Conservation (phyloP, 2,113 vertebrate species). For the Pluvialis apricaria region DNA sequence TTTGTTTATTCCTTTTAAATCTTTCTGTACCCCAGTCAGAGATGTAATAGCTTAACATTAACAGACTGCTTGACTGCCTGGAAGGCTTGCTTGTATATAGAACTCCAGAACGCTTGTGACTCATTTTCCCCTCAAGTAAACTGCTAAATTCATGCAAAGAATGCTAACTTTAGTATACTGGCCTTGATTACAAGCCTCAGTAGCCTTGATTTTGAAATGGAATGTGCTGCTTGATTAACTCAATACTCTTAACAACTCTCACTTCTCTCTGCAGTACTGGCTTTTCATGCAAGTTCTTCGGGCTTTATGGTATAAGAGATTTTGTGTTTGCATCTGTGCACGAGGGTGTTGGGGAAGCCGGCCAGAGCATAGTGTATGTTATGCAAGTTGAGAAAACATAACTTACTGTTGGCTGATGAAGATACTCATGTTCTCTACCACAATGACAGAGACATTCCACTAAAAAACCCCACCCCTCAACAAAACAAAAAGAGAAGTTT, state of each 20-base stretch:
- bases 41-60: not conserved
- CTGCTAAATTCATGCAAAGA: not conserved
- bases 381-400: not conserved
- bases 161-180: constrained; percentile 15
- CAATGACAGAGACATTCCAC: not conserved
- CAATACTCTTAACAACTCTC: constrained; percentile 11
- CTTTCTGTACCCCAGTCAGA: not conserved
- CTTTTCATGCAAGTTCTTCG: not conserved
- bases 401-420: not conserved
- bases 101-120: not conserved
- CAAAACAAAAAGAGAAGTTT: not conserved
- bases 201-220: constrained; percentile 9
- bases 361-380: not conserved
- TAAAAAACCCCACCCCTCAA: not conserved
- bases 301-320: not conserved
- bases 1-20: not conserved
- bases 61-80: not conserved
- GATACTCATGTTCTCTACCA: not conserved
- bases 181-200: not conserved
- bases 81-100: not conserved
- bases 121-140: constrained; percentile 30
- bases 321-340: not conserved
- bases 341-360: not conserved
- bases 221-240: constrained; percentile 40
- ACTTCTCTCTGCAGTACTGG: not conserved